phyloP scores from a whole-genome alignment of 2,113 vertebrate genomes.

The Corynorhinus townsendii region DNA sequence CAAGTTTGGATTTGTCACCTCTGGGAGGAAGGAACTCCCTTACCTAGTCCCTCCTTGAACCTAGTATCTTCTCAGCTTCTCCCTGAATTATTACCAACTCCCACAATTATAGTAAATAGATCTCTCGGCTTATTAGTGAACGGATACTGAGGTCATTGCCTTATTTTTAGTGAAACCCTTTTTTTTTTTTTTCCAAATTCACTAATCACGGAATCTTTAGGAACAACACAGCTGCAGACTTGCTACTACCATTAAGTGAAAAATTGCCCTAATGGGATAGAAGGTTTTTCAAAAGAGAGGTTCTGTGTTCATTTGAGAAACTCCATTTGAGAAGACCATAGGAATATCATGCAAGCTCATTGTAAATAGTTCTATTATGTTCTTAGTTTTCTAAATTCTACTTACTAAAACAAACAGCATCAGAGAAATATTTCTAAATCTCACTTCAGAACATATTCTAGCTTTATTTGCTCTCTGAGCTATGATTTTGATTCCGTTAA shows the following conservation, averaged over 20 bases:
- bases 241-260: not conserved
- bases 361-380: not conserved
- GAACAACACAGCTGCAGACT: not conserved
- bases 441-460: not conserved
- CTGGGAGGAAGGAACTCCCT: not conserved
- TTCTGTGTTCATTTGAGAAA: not conserved
- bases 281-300: not conserved
- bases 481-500: not conserved
- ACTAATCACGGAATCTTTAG: not conserved
- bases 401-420: not conserved
- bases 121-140: not conserved
- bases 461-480: not conserved
- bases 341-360: not conserved
- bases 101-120: not conserved
- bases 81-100: not conserved
- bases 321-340: not conserved
- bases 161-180: not conserved
- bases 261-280: not conserved
- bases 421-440: not conserved
- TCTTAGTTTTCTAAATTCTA: not conserved
- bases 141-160: not conserved
- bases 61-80: not conserved
- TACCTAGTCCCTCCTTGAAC: not conserved
- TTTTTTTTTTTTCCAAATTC: not conserved
- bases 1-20: not conserved